A percentile compares a stretch with the other conserved stretches of the same genome.
These are phyloP conservation scores for Pocillopora damicornis DNA, from an alignment of 64 coral and sea anemone genomes.

Conservation along the genomic window DNA sequence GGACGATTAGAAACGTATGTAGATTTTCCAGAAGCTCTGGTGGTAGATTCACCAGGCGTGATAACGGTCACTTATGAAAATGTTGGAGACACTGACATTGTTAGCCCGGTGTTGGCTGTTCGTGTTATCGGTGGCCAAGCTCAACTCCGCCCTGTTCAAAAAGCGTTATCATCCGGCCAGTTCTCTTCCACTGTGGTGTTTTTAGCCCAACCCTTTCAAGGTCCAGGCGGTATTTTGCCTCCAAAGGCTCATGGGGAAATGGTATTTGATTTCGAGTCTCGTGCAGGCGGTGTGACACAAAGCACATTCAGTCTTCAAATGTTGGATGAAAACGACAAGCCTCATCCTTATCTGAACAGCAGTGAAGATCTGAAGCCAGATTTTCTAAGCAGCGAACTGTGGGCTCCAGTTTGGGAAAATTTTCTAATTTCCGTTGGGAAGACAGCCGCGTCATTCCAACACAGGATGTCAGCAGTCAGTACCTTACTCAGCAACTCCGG, in stretches of 20 bases:
- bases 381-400: conserved; percentile 31
- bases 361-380: conserved; percentile 62
- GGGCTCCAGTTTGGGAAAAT: conserved; percentile 78
- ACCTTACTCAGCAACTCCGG: conserved; percentile 64
- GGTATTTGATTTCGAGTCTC: conserved; percentile 32
- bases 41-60: conserved; percentile 24
- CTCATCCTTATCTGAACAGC: conserved; percentile 68
- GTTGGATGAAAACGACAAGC: conserved; percentile 19
- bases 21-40: conserved; percentile 41
- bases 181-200: conserved; percentile 41
- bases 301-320: conserved; percentile 3
- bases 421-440: conserved; percentile 66
- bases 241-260: conserved; percentile 57
- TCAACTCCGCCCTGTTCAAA: conserved; percentile 46
- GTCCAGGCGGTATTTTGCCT: conserved; percentile 65
- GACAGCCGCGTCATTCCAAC: conserved; percentile 56
- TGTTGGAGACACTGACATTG: conserved; percentile 68
- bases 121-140: conserved; percentile 14
- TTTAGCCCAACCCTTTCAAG: conserved; percentile 60
- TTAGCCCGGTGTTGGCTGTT: conserved; percentile 39
- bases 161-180: conserved; percentile 1
- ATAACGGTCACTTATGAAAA: conserved; percentile 75
- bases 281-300: neutral
- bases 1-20: conserved; percentile 51
- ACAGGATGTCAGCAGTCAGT: conserved; percentile 51